Evolutionary conservation across 2,113 vertebrate genomes (phyloP), one percentile per base, ranked within the genome.

Genomic region (Oreotragus oreotragus): DNA sequence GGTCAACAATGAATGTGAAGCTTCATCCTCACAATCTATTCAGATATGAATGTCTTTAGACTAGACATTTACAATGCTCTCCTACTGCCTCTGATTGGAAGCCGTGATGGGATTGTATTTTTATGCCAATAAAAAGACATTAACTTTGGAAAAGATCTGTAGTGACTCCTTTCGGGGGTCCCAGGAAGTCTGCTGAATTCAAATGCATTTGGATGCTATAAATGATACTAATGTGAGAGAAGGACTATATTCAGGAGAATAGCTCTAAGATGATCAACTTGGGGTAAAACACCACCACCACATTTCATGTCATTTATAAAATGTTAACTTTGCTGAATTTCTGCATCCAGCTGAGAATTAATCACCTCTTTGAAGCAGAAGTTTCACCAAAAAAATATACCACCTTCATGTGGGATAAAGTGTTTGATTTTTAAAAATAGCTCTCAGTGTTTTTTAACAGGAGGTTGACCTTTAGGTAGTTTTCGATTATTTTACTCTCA

Each of bases 71-170:
- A 90, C 60, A 88, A 7, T 80, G 25, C 43, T 94, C 84, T 94
- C n/a, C 73, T 84, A 14, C 85, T 58, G 21, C 36, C 58, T 94
- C 79, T 90, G 83, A 94, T 93, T 97, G 91, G 96, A 96, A 96
- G 86, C 96, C 84, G 33, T 62, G 97, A 91, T 89, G 70, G 73
- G 94, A 97, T 95, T 92, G 79, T 92, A 91, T 93, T 96, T 98
- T 97, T 93, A 95, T 98, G 94, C 95, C 97, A 97, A 98, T 96
- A 70, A 91, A 96, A 97, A 95, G 57, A 84, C 91, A 97, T 94
- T 96, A 88, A 86, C 90, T 97, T 97, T 96, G 85, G 81, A 88
- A 95, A 97, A 94, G 91, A 88, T 77, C 62, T 66, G 45, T 86
- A 97, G 96, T 96, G 95, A 97, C 57, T 97, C 73, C 83, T 87